Conservation (phyloP, 2,113 vertebrate genomes). For the Nestor notabilis region DNA sequence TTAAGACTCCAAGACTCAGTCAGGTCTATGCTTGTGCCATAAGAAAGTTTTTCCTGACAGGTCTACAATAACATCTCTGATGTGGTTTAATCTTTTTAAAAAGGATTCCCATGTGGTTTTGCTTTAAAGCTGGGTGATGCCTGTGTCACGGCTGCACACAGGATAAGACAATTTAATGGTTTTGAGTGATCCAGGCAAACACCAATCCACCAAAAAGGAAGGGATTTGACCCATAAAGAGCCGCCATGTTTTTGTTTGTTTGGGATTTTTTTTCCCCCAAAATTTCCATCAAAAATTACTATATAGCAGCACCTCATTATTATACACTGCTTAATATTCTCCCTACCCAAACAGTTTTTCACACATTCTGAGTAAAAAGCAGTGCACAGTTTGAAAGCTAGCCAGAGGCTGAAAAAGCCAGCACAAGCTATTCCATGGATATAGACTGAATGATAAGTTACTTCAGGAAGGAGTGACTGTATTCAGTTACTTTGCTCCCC, state of each 20-base stretch:
- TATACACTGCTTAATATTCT: not conserved
- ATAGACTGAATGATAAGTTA: constrained; percentile 29
- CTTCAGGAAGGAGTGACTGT: not conserved
- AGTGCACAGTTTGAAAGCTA: not conserved
- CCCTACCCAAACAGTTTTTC: not conserved
- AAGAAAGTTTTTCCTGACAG: not conserved
- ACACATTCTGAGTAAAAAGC: not conserved
- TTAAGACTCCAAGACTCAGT: not conserved
- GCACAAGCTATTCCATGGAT: not conserved
- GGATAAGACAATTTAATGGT: not conserved
- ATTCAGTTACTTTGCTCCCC: not conserved
- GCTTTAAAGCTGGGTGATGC: not conserved
- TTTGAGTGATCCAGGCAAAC: not conserved
- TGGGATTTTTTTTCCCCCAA: not conserved
- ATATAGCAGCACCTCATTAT: not conserved
- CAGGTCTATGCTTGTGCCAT: not conserved
- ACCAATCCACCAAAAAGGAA: not conserved
- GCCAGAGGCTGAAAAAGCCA: not conserved
- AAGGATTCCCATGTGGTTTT: not conserved
- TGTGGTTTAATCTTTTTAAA: not conserved
- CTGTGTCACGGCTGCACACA: not conserved
- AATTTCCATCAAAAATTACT: not conserved
- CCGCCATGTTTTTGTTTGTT: not conserved
- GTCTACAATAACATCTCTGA: not conserved
- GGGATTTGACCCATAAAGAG: not conserved